Conservation (phyloP, 23 tunicate genomes). For the Corella eumyota region DNA sequence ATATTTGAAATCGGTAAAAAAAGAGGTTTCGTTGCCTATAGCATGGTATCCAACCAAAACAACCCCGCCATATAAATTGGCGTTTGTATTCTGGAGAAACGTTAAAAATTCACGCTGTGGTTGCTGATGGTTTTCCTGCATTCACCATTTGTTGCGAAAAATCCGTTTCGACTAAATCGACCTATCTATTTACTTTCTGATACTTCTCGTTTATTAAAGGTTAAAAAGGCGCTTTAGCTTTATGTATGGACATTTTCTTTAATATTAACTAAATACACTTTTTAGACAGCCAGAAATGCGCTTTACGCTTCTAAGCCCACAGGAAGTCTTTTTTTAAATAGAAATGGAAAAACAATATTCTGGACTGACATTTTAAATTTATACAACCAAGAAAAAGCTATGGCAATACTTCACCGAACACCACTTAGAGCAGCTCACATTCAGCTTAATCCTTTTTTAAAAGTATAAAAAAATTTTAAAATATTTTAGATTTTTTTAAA, state of each 20-base stretch:
- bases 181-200: neutral
- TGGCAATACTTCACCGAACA: neutral
- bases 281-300: conserved; percentile 12
- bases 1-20: conserved; percentile 6
- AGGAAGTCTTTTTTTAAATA: neutral
- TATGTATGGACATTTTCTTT: neutral
- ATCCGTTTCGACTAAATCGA: neutral
- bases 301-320: conserved; percentile 6
- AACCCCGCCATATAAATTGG: conserved; percentile 7
- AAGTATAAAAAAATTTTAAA: neutral
- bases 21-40: conserved; percentile 6
- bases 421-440: conserved; percentile 2
- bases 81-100: conserved; percentile 7
- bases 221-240: neutral
- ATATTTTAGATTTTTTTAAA: neutral
- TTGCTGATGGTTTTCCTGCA: conserved; percentile 4
- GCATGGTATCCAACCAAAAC: conserved; percentile 16
- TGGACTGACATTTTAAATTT: conserved; percentile 8
- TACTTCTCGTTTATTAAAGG: conserved; percentile 12
- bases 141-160: neutral
- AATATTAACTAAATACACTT: neutral
- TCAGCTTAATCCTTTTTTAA: conserved; percentile 3
- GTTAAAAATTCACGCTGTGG: conserved; percentile 1
- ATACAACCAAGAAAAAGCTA: neutral
- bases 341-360: conserved; percentile 4